Evolutionary conservation across 2,888 invertebrate genomes (phyloP).

Genomic region (Melinaea marsaeus): DNA sequence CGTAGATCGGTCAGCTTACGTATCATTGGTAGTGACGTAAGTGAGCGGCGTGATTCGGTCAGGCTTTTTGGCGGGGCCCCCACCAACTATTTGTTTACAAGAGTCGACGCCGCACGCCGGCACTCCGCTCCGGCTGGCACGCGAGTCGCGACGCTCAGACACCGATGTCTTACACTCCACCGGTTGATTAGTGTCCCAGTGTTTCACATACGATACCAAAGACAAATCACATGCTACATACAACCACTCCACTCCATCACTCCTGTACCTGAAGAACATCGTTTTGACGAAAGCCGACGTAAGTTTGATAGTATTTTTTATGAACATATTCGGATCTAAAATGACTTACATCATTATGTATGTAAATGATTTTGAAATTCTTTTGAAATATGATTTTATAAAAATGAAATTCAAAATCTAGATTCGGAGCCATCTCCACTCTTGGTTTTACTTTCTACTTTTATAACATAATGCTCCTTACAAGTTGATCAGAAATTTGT

Average conservation of each 20-base stretch:
- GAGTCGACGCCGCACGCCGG: slow-evolving; percentile 64
- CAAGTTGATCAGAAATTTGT: too few species aligned
- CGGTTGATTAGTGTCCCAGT: slow-evolving; percentile 46
- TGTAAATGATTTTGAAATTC: slow-evolving; percentile 40
- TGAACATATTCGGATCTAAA: slow-evolving; percentile 13
- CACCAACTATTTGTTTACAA: slow-evolving; percentile 75
- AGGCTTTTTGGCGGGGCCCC: slow-evolving; percentile 76
- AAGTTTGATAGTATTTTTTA: slow-evolving; percentile 42
- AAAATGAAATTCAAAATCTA: slow-evolving; percentile 21
- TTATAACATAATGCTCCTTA: slow-evolving; percentile 23
- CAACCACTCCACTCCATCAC: background rate
- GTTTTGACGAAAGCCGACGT: slow-evolving; percentile 51
- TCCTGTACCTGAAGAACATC: slow-evolving; percentile 26
- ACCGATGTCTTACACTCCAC: slow-evolving; percentile 37
- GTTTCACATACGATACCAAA: slow-evolving; percentile 13
- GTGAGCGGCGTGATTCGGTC: slow-evolving; percentile 64
- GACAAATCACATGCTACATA: slow-evolving; percentile 14
- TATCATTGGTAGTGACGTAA: slow-evolving; percentile 63
- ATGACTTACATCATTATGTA: slow-evolving; percentile 17
- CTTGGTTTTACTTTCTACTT: slow-evolving; percentile 13
- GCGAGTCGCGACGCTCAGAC: slow-evolving; percentile 61
- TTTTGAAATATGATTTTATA: slow-evolving; percentile 14
- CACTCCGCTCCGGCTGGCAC: slow-evolving; percentile 68
- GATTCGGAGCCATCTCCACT: slow-evolving; percentile 6
- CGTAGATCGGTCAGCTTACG: slow-evolving; percentile 32